Base-by-base conservation (phyloP, 2,888 invertebrate species). In the Ochropleura leucogaster region DNA sequence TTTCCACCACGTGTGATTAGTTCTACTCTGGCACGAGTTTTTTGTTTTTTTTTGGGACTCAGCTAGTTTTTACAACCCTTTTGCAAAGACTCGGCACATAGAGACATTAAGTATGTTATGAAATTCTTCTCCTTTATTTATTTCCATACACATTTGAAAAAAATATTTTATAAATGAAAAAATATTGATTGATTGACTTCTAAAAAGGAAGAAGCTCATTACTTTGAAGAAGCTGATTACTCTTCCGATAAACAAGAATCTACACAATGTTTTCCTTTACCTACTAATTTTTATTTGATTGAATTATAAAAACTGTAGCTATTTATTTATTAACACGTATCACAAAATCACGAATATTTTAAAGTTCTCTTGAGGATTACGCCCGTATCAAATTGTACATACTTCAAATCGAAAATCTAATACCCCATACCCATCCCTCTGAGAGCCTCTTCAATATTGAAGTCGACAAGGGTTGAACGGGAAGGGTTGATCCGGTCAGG, bases 391-490 rank as follows among this genome's bases (percentile, higher is more conserved):
- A 42, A 55, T n/a, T 12, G 46, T 64, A 40, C 30, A 72, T 69
- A 57, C 66, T 66, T 67, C 7, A 49, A 72, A 51, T 72, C 3
- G 49, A 53, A 62, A 67, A 51, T 66, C 3, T 51, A 57, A 62
- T 66, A 66, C 55, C 67, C 67, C 47, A 62, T 62, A 66, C 55
- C 55, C 59, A 64, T 20, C 46, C 60, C 46, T 47, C 12, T 60
- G 59, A 51, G 49, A 65, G 20, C 55, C 67, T 53, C 57, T 76
- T 80, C 57, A 80, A 72, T 76, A 81, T 65, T 40, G 9, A 57
- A 81, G 20, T 46, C n/a, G 53, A 76, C 44, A 72, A 77, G 68
- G 71, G 65, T 71, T 59, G 20, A 71, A 47, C 30, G 49, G 49
- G 67, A 18, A 64, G 42, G 68, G 42, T 51, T 74, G 44, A 63